A percentile compares a stretch with the other conserved stretches of the same genome.
phyloP scores from a whole-genome alignment of 2,113 vertebrate species.

The Amazona guildingii region DNA sequence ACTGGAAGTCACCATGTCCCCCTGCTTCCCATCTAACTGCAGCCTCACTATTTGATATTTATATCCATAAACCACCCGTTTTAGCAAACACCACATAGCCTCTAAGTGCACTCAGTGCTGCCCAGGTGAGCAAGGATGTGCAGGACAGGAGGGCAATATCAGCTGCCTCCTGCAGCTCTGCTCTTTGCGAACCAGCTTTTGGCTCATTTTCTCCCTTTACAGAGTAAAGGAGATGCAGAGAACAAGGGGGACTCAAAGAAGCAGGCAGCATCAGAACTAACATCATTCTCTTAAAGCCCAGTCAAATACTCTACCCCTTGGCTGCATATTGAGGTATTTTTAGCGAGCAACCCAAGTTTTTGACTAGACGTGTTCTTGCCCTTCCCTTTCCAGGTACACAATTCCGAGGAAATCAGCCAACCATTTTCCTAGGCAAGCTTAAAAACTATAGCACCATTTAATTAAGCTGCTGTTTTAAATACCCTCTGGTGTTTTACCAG shows the following conservation, averaged over 20 bases:
- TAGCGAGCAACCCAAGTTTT: background rate
- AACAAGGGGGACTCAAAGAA: background rate
- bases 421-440: background rate
- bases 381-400: background rate
- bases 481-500: background rate
- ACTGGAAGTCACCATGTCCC: rapidly evolving
- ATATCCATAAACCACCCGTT: rapidly evolving
- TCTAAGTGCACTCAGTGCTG: background rate
- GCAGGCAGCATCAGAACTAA: background rate
- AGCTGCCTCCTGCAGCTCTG: background rate
- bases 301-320: background rate
- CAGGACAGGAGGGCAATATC: rapidly evolving
- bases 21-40: background rate
- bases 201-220: rapidly evolving
- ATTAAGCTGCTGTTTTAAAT: slow-evolving; percentile 49
- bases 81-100: background rate
- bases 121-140: rapidly evolving
- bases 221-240: background rate
- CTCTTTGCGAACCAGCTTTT: background rate
- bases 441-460: slow-evolving; percentile 9
- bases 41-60: background rate
- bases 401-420: background rate
- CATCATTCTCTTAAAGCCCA: background rate
- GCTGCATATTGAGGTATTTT: background rate
- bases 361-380: background rate